These are phyloP conservation scores for Oscheius onirici DNA, from an alignment of 2,888 invertebrate species.

Conservation along the genomic window DNA sequence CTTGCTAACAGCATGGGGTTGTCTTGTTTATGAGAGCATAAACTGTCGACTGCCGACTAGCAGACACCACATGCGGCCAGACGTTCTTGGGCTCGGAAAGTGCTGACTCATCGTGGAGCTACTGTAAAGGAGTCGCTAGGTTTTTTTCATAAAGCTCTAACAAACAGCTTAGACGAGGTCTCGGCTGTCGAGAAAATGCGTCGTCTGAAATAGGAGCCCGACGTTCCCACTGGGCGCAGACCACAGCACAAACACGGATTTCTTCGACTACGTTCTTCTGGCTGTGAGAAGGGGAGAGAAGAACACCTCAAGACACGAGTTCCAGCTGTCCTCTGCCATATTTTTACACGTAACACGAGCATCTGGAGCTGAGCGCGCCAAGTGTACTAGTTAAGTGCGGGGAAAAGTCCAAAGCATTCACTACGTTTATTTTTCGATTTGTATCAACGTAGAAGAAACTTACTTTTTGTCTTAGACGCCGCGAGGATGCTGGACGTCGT, in stretches of 20 bases:
- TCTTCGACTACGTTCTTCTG: not conserved
- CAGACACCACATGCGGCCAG: constrained; percentile 21
- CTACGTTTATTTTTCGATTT: not conserved
- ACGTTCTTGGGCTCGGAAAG: constrained; percentile 1
- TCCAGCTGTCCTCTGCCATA: not conserved
- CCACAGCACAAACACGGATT: not conserved
- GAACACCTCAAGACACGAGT: not conserved
- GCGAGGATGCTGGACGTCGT: not conserved
- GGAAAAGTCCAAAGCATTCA: not conserved
- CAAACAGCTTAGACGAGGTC: constrained; percentile 8
- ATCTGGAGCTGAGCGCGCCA: constrained; percentile 1
- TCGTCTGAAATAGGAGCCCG: constrained; percentile 24
- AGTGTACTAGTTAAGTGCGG: not conserved
- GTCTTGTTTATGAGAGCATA: constrained; percentile 25
- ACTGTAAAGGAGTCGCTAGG: not conserved
- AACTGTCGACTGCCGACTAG: constrained; percentile 1
- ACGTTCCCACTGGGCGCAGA: not conserved
- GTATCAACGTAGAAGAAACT: not conserved
- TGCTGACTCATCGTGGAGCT: not conserved
- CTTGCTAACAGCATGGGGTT: not conserved
- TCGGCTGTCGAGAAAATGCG: constrained; percentile 1
- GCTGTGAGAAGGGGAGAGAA: no score
- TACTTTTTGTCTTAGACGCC: not conserved
- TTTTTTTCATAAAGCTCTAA: not conserved
- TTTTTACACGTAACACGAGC: constrained; percentile 2